Evolutionary conservation across 2,113 vertebrate genomes (phyloP), one percentile per base, ranked within the genome.

Genomic region (Ictalurus punctatus): DNA sequence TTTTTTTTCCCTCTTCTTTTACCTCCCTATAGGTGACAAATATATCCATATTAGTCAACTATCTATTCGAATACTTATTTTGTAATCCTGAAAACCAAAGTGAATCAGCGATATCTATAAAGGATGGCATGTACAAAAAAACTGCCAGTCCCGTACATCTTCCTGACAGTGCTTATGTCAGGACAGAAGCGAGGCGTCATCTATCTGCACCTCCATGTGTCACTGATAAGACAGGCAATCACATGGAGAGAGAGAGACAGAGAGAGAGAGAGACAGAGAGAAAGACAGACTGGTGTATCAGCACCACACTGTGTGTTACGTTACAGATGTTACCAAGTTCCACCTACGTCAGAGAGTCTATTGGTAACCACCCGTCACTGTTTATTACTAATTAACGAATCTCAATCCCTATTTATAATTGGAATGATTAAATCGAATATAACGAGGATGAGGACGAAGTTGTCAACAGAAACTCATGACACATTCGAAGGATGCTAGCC

Each of bases 101-200:
- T 87, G 86, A 65, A 87, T 30, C 37, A 44, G 44, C 4, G 44
- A 87, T 44, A 80, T 25, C 48, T 56, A 27, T 74, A 73, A 54
- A 34, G 67, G 2, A 73, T 73, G 48, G 27, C 3, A 2, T 48
- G 37, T 86, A 80, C 27, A 52, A 58, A n/a, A 17, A 1, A 30
- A n/a, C 48, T 17, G 17, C 34, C 34, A 56, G 58, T 54, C 10
- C n/a, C 4, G 63, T 61, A 71, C 79, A 59, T 81, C 76, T 81
- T 69, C 59, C 58, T 56, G 30, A 81, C 76, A 48, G 63, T n/a
- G 59, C 40, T 52, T 79, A 58, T 1, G 5, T 67, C 86, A 40
- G 52, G 80, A 82, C 78, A 87, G 65, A n/a, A 58, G 63, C 9
- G 52, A 87, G 61, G 76, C 67, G 12, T 87, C 86, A 83, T 82